Evolutionary conservation across 2,113 vertebrate species (phyloP).

Genomic region (Balaeniceps rex): DNA sequence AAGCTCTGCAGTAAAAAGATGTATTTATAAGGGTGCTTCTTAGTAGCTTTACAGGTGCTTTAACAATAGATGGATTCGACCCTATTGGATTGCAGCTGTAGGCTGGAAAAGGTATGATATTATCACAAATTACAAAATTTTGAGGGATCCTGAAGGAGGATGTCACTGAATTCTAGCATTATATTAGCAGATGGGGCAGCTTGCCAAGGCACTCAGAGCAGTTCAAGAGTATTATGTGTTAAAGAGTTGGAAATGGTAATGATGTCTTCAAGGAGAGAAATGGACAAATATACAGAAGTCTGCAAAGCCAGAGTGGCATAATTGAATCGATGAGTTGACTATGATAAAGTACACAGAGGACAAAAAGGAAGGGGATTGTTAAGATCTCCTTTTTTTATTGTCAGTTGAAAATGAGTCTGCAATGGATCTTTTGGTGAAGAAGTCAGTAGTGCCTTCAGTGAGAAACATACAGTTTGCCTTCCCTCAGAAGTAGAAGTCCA

Average conservation of each 20-base stretch:
- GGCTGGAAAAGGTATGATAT: not conserved
- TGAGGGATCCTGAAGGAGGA: not conserved
- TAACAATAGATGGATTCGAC: not conserved
- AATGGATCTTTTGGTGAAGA: constrained; percentile 9
- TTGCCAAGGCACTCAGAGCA: not conserved
- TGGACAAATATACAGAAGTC: constrained; percentile 26
- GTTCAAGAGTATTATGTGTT: not conserved
- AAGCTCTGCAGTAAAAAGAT: not conserved
- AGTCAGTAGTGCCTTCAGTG: not conserved
- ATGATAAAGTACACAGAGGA: constrained; percentile 1
- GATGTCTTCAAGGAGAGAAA: constrained; percentile 41
- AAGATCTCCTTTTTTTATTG: constrained; percentile 16
- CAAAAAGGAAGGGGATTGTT: not conserved
- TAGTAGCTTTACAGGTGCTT: not conserved
- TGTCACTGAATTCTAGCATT: not conserved
- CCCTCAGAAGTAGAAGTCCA: not conserved
- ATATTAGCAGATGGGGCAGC: not conserved
- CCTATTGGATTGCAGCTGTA: not conserved
- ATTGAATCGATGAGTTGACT: constrained; percentile 33
- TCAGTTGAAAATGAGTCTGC: constrained; percentile 18
- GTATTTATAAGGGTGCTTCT: not conserved
- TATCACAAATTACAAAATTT: not conserved
- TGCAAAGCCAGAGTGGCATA: not conserved
- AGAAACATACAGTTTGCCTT: not conserved
- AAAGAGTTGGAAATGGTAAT: not conserved